Evolutionary conservation across 2,113 vertebrate genomes (phyloP), one percentile per base, ranked within the genome.

Genomic region (Promerops cafer): DNA sequence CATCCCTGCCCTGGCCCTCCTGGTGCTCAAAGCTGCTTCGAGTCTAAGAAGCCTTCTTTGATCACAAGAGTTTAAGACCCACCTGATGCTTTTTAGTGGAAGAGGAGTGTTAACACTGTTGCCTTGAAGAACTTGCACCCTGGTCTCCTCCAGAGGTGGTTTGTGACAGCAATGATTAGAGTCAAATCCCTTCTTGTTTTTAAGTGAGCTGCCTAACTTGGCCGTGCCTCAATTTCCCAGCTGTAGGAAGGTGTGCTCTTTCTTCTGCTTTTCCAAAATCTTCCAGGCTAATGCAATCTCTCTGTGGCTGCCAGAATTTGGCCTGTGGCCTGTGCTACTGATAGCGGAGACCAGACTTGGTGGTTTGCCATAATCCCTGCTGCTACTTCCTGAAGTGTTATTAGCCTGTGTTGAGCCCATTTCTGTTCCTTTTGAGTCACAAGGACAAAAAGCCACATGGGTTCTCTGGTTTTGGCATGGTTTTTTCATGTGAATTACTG

Each of bases 11-110:
- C 50, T 26, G 23, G 42, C 39, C 24, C 47, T 87, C 45, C 6
- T 0, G 0, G 28, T 37, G n/a, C 52, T 72, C 57, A 26, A 19
- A 76, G 40, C 18, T n/a, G 21, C 52, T 44, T 65, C 0, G 0
- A 56, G 30, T 16, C 64, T 57, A 19, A 13, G 54, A 39, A 30
- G 26, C 19, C 19, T 74, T 54, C 39, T 74, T n/a, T 49, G 18
- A n/a, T 45, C 30, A 5, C n/a, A 31, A 1, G n/a, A 14, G 13
- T 47, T 63, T 54, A 42, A 77, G 75, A 70, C 15, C 24, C 11
- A 30, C 10, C 13, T 33, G 31, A 39, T 54, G 53, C 8, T 89
- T 87, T 83, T 57, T 21, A 42, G 6, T 33, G 53, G 47, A 80
- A 77, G 24, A 83, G 24, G 37, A 35, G 28, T 5, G 26, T 68